Base-by-base conservation (phyloP, 2,888 invertebrate genomes). In the Tetragonisca angustula region DNA sequence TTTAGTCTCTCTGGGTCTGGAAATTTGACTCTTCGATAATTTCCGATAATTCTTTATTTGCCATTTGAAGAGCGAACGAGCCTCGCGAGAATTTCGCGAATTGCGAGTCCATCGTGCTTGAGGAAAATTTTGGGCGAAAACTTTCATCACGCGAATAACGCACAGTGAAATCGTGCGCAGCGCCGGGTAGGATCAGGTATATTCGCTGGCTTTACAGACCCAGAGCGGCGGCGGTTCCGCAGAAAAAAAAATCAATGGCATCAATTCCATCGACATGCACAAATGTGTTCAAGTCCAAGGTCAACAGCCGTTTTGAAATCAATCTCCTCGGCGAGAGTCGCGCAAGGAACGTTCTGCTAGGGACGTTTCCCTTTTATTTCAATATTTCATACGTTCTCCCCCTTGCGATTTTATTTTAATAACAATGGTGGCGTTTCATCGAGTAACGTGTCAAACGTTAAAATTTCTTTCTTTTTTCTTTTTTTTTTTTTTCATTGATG, bases 201-300 rank as follows among this genome's bases (percentile, higher is more conserved):
- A 59, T 15, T 59, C 15, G 56, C 24, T 24, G 13, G n/a, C 56
- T 59, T 59, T 59, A n/a, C 56, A 59, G 56, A 59, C 56, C 24
- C 56, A 59, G n/a, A 59, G 56, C 56, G n/a, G 56, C 24, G 24
- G 61, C 27, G 27, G 27, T 19, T 17, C 27, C 61, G 61, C 4
- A 61, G 36, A 65, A 65, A 15, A 71, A n/a, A 64, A 49, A 77
- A 52, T 80, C 80, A 81, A 81, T 81, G 85, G 69, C 84, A 75
- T 75, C 74, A 75, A 75, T 75, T 75, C 74, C 74, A 75, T 75
- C 74, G 74, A 75, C 75, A 67, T 59, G 75, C 83, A 83, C 76
- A 72, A 83, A 83, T 82, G 81, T 86, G 85, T 79, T 86, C 86
- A 82, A 86, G 86, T 86, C 78, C 86, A 85, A 86, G 86, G 86